Percentiles rank a stretch among this genome's conserved stretches.
Conservation (phyloP, 2,797 vertebrate species). For the Sternarchorhynchus goeldii region DNA sequence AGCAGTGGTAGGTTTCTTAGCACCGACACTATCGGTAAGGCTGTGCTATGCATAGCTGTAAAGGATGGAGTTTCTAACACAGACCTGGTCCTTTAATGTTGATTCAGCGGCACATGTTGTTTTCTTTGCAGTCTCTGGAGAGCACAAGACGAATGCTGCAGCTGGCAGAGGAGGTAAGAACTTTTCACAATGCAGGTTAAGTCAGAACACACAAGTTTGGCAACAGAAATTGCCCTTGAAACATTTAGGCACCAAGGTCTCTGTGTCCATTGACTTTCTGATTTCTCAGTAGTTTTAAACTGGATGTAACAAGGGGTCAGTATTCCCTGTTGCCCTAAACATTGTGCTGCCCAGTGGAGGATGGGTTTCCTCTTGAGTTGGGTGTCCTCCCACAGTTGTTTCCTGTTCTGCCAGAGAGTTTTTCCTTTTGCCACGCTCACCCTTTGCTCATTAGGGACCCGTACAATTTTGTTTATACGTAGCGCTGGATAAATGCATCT, state of each 20-base stretch:
- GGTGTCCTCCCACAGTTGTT: too few relatives aligned
- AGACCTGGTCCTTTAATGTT: background rate
- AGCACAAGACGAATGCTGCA: slow-evolving; percentile 94
- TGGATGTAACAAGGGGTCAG: background rate
- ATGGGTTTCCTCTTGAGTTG: too few relatives aligned
- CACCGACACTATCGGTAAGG: too few relatives aligned
- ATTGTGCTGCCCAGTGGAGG: too few relatives aligned
- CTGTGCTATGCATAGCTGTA: too few relatives aligned
- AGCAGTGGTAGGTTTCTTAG: too few relatives aligned
- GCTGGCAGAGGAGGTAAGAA: slow-evolving; percentile 92
- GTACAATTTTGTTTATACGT: too few relatives aligned
- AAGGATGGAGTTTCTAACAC: background rate
- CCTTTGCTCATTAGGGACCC: too few relatives aligned
- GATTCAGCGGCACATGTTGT: background rate
- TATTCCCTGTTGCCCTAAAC: too few relatives aligned
- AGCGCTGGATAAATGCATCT: too few relatives aligned
- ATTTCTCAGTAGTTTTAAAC: background rate
- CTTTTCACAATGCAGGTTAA: background rate
- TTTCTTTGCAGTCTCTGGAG: slow-evolving; percentile 86
- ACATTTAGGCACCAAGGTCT: background rate
- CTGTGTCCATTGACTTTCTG: background rate
- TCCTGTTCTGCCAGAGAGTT: too few relatives aligned
- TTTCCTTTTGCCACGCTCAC: too few relatives aligned
- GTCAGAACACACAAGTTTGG: background rate
- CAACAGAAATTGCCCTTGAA: background rate